phyloP scores from a whole-genome alignment of 2,113 vertebrate genomes.

The Prinia subflava region DNA sequence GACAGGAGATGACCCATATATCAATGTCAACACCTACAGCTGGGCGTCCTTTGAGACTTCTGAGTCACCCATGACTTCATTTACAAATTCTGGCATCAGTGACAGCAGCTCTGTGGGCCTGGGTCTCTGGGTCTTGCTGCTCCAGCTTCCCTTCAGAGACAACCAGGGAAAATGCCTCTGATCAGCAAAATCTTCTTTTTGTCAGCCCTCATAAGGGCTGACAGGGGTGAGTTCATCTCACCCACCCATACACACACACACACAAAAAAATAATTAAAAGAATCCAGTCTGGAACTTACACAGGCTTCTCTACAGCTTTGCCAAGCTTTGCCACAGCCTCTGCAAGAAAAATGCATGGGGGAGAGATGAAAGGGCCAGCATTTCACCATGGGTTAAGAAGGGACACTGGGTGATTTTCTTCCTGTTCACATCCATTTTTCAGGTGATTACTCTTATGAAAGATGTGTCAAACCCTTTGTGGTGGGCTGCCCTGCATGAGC shows the following conservation, averaged over 20 bases:
- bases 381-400: neutral
- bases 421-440: neutral
- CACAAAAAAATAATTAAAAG: neutral
- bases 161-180: neutral
- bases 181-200: neutral
- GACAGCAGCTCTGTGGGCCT: neutral
- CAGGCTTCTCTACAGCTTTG: neutral
- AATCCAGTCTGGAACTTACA: neutral
- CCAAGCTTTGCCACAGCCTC: neutral
- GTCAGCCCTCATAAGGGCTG: neutral
- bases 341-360: neutral
- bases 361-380: neutral
- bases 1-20: neutral
- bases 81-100: neutral
- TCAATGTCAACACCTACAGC: neutral
- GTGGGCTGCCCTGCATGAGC: neutral
- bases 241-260: too few species aligned
- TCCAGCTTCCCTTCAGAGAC: neutral
- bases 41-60: neutral
- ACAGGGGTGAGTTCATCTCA: neutral
- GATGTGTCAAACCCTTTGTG: neutral
- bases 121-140: neutral
- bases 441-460: neutral
- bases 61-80: neutral
- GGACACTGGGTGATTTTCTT: neutral